Conservation (phyloP, 92 coral and sea anemone species). For the Heliopora coerulea region DNA sequence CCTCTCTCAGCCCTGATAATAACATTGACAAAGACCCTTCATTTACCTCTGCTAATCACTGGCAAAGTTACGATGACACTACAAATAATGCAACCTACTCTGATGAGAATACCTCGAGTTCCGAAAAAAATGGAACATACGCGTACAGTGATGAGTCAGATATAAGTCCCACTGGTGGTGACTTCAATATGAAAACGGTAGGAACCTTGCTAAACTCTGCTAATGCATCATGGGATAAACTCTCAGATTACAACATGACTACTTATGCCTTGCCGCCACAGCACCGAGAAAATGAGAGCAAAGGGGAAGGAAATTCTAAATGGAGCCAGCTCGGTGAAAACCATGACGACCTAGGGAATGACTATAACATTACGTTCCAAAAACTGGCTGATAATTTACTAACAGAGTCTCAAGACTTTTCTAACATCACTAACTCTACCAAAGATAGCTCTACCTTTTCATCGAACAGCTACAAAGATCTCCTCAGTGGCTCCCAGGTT, state of each 20-base stretch:
- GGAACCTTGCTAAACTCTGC: not conserved
- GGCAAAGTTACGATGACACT: not conserved
- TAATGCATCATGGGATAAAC: not conserved
- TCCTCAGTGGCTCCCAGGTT: slow-evolving; percentile 1
- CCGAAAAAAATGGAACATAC: not conserved
- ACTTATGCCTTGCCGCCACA: not conserved
- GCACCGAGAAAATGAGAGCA: not conserved
- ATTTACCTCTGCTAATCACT: too few relatives aligned
- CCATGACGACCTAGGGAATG: not conserved
- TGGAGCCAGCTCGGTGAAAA: not conserved
- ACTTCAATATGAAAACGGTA: not conserved
- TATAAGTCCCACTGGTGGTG: not conserved
- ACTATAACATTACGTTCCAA: slow-evolving; percentile 32
- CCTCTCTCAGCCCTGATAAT: not conserved
- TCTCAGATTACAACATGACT: slow-evolving; percentile 34
- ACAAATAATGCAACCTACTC: not conserved
- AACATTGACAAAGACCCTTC: too few relatives aligned
- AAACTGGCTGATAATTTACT: slow-evolving; percentile 22
- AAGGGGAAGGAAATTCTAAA: not conserved
- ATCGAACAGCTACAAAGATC: slow-evolving; percentile 18
- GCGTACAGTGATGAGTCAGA: not conserved
- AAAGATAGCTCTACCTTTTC: not conserved
- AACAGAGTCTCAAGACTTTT: not conserved
- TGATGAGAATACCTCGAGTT: not conserved
- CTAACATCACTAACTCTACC: not conserved